Percentiles rank a stretch among this genome's conserved stretches.
Conservation (phyloP, 30 jellyfish, hydroid and myxozoan species). For the Morbakka virulenta region DNA sequence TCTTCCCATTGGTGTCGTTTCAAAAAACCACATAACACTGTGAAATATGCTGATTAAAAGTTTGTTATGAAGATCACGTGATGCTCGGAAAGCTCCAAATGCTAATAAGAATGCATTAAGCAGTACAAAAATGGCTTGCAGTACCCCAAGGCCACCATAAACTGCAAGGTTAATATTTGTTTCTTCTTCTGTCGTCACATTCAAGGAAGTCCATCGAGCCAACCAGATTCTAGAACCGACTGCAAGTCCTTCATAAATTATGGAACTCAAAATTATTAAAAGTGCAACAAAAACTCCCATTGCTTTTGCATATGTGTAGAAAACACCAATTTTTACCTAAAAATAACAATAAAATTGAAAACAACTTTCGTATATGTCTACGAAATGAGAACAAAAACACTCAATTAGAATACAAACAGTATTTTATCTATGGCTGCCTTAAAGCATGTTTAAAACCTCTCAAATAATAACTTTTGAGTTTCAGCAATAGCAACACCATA, state of each 20-base stretch:
- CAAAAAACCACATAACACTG: conserved; percentile 95
- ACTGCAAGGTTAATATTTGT: conserved; percentile 73
- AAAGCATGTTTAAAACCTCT: too few relatives aligned
- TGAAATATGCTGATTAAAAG: conserved; percentile 62
- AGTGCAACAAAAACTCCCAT: conserved; percentile 48
- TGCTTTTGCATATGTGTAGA: conserved; percentile 64
- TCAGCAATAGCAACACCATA: too few relatives aligned
- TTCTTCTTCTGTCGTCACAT: conserved; percentile 30
- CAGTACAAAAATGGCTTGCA: conserved; percentile 58
- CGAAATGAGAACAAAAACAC: too few relatives aligned
- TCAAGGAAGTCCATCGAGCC: conserved; percentile 85
- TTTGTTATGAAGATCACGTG: conserved; percentile 59
- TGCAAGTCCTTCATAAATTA: conserved; percentile 59
- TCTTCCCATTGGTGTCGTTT: conserved; percentile 98
- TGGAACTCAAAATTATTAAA: conserved; percentile 34
- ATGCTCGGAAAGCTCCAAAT: conserved; percentile 71
- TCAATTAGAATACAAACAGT: too few relatives aligned
- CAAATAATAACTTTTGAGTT: too few relatives aligned
- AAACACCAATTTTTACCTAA: conserved; percentile 79
- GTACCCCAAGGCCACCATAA: conserved; percentile 86
- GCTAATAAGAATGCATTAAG: conserved; percentile 44
- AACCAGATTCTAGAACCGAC: conserved; percentile 95
- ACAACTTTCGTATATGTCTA: too few relatives aligned
- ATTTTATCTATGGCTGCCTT: too few relatives aligned
- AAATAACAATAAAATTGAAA: too few relatives aligned